Conservation (phyloP, 1,140 invertebrate species). For the Bombus consobrinus region DNA sequence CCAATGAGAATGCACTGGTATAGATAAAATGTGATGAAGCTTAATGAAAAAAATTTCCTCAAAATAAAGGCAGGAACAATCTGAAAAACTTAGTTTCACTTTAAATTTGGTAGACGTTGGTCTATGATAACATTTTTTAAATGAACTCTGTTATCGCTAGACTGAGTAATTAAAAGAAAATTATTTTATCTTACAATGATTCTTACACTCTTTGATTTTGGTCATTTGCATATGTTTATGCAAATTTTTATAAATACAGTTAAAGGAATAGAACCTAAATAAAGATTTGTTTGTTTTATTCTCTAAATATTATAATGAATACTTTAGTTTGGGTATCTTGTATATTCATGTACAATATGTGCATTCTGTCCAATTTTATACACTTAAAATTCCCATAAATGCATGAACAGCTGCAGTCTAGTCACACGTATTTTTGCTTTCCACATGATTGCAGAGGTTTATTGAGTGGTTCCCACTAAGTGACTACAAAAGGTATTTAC, state of each 20-base stretch:
- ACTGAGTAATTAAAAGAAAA: not conserved
- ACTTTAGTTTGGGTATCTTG: not conserved
- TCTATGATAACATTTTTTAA: not conserved
- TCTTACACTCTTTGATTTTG: not conserved
- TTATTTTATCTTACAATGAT: not conserved
- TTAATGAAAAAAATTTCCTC: not conserved
- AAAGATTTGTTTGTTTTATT: not conserved
- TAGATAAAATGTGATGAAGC: not conserved
- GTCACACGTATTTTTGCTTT: not conserved
- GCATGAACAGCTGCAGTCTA: not conserved
- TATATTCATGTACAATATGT: too few relatives aligned
- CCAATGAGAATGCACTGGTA: not conserved
- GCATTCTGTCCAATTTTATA: too few relatives aligned
- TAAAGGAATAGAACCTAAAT: not conserved
- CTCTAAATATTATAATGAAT: not conserved
- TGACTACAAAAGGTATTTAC: not conserved
- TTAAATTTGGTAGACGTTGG: not conserved
- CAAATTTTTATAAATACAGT: not conserved
- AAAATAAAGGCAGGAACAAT: not conserved
- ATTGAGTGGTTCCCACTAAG: too few relatives aligned
- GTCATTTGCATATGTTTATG: not conserved
- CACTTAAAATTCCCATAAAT: not conserved
- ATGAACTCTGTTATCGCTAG: not conserved
- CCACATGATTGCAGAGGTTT: not conserved
- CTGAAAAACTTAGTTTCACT: not conserved